Conservation (phyloP, 2,113 vertebrate genomes). For the Hemibagrus wyckioides region DNA sequence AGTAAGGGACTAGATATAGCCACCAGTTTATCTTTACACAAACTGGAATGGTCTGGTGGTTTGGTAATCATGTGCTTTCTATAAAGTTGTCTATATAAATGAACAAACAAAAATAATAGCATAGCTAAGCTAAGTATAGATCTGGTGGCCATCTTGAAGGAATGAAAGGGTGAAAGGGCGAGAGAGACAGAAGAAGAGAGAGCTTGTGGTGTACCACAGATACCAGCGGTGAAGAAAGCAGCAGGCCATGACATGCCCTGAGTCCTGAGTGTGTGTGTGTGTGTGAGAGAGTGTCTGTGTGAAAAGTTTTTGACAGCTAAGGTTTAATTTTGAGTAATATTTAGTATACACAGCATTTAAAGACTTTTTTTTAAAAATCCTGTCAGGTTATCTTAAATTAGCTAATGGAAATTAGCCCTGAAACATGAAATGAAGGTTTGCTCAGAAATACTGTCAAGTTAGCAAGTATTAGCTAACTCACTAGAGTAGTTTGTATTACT, state of each 20-base stretch:
- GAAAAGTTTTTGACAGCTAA: background rate
- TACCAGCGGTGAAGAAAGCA: background rate
- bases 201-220: background rate
- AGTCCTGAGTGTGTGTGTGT: background rate
- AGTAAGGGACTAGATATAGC: background rate
- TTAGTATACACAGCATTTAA: background rate
- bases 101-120: background rate
- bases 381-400: background rate
- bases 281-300: slow-evolving; percentile 13
- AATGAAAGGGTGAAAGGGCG: background rate
- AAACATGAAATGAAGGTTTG: background rate
- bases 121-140: slow-evolving; percentile 11
- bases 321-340: background rate
- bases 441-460: background rate
- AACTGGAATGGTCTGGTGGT: background rate
- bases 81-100: background rate
- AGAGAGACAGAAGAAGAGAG: background rate
- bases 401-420: background rate
- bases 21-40: background rate
- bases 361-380: background rate
- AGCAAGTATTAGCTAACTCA: background rate
- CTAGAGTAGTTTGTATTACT: background rate
- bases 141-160: background rate
- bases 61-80: background rate
- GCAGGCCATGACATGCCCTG: slow-evolving; percentile 7